These are phyloP conservation scores for Forbesichthys agassizii DNA, from an alignment of 2,113 vertebrate genomes.

Conservation along the genomic window DNA sequence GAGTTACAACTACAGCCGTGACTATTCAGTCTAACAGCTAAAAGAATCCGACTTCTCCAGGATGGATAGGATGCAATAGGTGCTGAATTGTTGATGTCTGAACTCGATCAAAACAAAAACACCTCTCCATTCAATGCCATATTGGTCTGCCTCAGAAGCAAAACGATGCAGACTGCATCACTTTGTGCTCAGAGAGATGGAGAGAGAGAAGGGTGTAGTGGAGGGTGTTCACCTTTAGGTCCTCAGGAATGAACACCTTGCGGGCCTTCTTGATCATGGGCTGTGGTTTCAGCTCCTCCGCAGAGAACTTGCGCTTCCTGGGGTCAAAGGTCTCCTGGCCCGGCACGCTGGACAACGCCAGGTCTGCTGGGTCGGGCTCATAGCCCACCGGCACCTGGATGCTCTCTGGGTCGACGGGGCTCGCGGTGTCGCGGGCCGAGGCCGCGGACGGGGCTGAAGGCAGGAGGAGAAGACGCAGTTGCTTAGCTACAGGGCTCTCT, in stretches of 20 bases:
- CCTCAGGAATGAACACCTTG: constrained; percentile 96
- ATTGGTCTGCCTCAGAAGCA: too few species aligned
- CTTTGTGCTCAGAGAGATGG: background rate
- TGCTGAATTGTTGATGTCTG: too few species aligned
- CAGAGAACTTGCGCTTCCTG: constrained; percentile 93
- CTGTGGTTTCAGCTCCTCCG: constrained; percentile 96
- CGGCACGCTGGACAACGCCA: constrained; percentile 95
- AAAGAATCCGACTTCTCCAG: too few species aligned
- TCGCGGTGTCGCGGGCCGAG: constrained; percentile 88
- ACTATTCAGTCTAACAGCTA: too few species aligned
- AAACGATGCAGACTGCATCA: too few species aligned
- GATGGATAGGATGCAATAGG: too few species aligned
- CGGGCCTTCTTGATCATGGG: constrained; percentile 99
- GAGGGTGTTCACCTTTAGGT: constrained; percentile 88
- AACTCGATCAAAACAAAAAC: too few species aligned
- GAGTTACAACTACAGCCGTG: too few species aligned
- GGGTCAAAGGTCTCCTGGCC: constrained; percentile 99
- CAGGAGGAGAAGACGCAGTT: background rate
- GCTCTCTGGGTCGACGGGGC: constrained; percentile 94
- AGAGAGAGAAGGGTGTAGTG: fast-evolving
- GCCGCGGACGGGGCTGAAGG: constrained; percentile 76
- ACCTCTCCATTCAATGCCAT: too few species aligned
- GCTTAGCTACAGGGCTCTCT: too few species aligned
- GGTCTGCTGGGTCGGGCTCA: constrained; percentile 92
- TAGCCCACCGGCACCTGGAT: constrained; percentile 93